Evolutionary conservation across 2,113 vertebrate species (phyloP).

Genomic region (Mesitornis unicolor): DNA sequence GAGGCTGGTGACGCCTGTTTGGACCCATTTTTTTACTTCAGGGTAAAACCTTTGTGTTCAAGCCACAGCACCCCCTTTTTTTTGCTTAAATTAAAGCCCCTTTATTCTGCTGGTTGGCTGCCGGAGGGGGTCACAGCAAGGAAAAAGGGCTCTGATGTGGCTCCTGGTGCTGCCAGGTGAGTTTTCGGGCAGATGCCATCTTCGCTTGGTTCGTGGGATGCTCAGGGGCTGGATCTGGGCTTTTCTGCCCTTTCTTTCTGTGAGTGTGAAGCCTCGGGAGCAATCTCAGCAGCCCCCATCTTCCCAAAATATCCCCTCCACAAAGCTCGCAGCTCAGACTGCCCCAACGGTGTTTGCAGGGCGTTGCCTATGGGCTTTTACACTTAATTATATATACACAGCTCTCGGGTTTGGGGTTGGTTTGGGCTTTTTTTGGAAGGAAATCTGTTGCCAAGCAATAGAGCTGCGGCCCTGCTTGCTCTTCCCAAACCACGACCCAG

Average conservation of each 20-base stretch:
- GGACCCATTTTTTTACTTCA: fast-evolving
- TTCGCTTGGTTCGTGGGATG: not conserved
- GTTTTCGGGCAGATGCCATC: not conserved
- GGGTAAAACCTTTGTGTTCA: not conserved
- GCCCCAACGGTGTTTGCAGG: not conserved
- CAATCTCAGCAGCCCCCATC: not conserved
- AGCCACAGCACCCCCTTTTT: not conserved
- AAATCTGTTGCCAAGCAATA: slow-evolving; percentile 40
- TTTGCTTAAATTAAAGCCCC: not conserved
- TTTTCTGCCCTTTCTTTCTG: not conserved
- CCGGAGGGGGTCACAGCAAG: not conserved
- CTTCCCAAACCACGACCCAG: not conserved
- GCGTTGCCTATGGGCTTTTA: not conserved
- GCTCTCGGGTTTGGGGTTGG: not conserved
- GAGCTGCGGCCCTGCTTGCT: not conserved
- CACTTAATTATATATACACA: not conserved
- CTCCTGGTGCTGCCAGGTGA: not conserved
- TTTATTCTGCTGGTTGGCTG: not conserved
- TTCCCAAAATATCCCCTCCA: not conserved
- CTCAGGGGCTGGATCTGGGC: not conserved
- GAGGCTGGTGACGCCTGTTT: fast-evolving
- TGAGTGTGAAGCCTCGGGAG: fast-evolving
- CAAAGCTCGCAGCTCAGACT: not conserved
- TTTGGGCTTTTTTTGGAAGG: not conserved
- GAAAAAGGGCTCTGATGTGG: not conserved